Base-by-base conservation (phyloP, 92 coral and sea anemone species). In the Scolanthus callimorphus region DNA sequence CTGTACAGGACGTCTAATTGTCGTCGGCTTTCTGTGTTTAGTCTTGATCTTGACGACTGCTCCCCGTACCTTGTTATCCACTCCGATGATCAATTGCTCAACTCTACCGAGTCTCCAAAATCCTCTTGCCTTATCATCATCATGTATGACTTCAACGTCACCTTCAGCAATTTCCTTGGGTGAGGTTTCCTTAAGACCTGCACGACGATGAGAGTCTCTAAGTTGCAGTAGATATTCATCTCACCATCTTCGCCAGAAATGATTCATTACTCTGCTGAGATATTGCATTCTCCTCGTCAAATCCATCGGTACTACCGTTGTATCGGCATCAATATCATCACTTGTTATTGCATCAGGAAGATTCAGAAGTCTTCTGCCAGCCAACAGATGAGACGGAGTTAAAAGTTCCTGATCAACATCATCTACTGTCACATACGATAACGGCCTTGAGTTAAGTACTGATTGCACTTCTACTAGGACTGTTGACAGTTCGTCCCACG, bases 361-460 rank as follows among this genome's bases (percentile, higher is more conserved):
- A n/a, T n/a, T n/a, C n/a, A n/a, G n/a, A 64, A 37, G 49, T 3
- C 20, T 58, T 57, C 60, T 50, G 10, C 79, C 74, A 38, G 31
- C 45, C 39, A 77, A 38, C 17, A 77, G 46, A 24, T 54, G 84
- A 12, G 78, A 70, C 9, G 77, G 63, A 1, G 77, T 77, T 10
- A 77, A 50, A 0, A 71, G 83, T 49, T 77, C 77, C n/a, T 77
- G 59, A 4, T 38, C 2, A n/a, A n/a, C n/a, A n/a, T n/a, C n/a
- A n/a, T n/a, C n/a, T n/a, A n/a, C n/a, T n/a, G n/a, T n/a, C n/a
- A 17, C 69, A 76, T 17, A 60, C 77, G 77, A 51, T 0, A 71
- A 60, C 26, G 59, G 13, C 63, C 70, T 57, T 17, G 63, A 41
- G 50, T 77, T 70, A 28, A 65, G 41, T 10, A 57, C 39, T 68